Percentiles rank a stretch among this genome's conserved stretches.
Conservation (phyloP, 2,797 vertebrate species). For the Ctenopoma multispine region DNA sequence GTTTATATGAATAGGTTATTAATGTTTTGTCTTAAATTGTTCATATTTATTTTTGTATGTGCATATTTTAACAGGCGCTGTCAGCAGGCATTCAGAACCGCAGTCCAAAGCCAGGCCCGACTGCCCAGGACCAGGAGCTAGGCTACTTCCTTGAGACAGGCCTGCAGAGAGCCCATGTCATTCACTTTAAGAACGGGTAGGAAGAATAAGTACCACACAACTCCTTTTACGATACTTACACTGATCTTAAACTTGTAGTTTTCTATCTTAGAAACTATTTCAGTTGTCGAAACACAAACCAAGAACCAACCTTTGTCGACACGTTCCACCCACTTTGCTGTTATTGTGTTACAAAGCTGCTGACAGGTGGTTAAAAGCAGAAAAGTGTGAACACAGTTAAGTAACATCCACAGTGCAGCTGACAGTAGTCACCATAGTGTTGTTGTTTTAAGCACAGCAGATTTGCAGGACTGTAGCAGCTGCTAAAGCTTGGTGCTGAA, state of each 20-base stretch:
- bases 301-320: constrained; percentile 21
- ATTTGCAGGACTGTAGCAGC: constrained; percentile 4
- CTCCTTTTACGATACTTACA: neutral
- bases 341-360: constrained; percentile 43
- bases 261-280: neutral
- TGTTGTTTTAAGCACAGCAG: constrained; percentile 23
- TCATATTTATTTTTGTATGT: neutral
- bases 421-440: constrained; percentile 16
- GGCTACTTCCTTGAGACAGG: constrained; percentile 98
- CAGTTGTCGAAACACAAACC: constrained; percentile 6
- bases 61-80: constrained; percentile 86
- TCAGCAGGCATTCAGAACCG: constrained; percentile 95
- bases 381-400: constrained; percentile 45
- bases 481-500: constrained; percentile 2
- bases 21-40: neutral
- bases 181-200: constrained; percentile 99
- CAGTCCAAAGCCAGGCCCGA: constrained; percentile 95
- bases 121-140: constrained; percentile 95
- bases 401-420: constrained; percentile 6
- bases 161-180: constrained; percentile 97
- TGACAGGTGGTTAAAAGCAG: constrained; percentile 41
- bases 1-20: too few species aligned
- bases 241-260: neutral
- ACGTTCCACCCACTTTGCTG: constrained; percentile 55
- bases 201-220: neutral